Evolutionary conservation across 2,797 vertebrate genomes (phyloP).

Genomic region (Myotis myotis): DNA sequence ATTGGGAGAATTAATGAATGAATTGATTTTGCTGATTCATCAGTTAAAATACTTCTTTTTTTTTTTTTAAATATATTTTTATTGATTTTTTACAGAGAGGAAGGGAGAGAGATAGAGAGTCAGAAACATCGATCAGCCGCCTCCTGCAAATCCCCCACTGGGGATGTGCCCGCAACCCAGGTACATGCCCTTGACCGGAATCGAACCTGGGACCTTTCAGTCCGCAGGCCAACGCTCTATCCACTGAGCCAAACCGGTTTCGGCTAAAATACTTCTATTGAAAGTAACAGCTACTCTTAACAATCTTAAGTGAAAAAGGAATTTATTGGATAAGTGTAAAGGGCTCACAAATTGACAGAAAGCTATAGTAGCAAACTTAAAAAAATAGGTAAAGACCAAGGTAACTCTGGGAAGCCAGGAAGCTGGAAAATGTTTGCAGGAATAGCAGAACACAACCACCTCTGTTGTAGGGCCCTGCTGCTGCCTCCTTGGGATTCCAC

Average conservation of each 20-base stretch:
- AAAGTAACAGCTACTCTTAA: not conserved
- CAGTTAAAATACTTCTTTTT: conserved; percentile 14
- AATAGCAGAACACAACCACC: not conserved
- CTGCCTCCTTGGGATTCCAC: not conserved
- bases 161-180: too few relatives aligned
- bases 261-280: too few relatives aligned
- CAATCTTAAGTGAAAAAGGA: not conserved
- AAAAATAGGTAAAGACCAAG: not conserved
- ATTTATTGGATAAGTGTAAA: not conserved
- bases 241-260: too few relatives aligned
- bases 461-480: not conserved
- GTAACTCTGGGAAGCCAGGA: not conserved
- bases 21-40: conserved; percentile 1
- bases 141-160: too few relatives aligned
- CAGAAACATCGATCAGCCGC: too few relatives aligned
- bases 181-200: too few relatives aligned
- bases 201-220: too few relatives aligned
- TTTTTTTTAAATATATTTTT: too few relatives aligned
- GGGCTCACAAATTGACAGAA: not conserved
- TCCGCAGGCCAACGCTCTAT: too few relatives aligned
- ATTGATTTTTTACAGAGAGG: too few relatives aligned
- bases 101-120: too few relatives aligned
- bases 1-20: not conserved
- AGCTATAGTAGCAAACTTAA: not conserved
- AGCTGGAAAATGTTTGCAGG: not conserved